Conservation (phyloP, 2,113 vertebrate genomes). For the Rhinolophus ferrumequinum region DNA sequence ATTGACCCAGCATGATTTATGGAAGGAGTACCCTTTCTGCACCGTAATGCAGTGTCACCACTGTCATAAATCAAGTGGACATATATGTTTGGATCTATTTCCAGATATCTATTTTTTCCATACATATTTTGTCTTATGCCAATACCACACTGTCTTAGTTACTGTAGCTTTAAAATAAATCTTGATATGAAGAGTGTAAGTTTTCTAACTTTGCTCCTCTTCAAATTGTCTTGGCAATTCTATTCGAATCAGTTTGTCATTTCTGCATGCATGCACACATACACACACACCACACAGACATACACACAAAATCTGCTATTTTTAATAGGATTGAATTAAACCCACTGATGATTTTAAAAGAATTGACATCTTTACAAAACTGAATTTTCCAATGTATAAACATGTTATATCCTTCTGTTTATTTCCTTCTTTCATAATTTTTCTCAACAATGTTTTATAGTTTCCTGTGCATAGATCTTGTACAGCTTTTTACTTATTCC, state of each 20-base stretch:
- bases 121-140: background rate
- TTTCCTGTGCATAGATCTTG: background rate
- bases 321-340: background rate
- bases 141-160: constrained; percentile 39
- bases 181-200: background rate
- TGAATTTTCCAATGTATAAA: background rate
- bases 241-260: background rate
- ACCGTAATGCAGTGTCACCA: background rate
- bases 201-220: background rate
- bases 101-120: constrained; percentile 4
- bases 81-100: background rate
- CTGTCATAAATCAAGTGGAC: constrained; percentile 5
- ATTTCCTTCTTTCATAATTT: background rate
- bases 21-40: background rate
- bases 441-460: background rate
- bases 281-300: background rate
- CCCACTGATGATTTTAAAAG: background rate
- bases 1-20: background rate
- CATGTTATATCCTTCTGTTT: background rate
- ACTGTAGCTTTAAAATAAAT: constrained; percentile 40
- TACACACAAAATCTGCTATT: background rate
- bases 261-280: background rate
- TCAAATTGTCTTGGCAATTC: background rate
- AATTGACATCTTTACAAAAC: background rate
- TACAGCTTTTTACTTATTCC: background rate